Conservation (phyloP, 2,113 vertebrate species). For the Baryphthengus martii region DNA sequence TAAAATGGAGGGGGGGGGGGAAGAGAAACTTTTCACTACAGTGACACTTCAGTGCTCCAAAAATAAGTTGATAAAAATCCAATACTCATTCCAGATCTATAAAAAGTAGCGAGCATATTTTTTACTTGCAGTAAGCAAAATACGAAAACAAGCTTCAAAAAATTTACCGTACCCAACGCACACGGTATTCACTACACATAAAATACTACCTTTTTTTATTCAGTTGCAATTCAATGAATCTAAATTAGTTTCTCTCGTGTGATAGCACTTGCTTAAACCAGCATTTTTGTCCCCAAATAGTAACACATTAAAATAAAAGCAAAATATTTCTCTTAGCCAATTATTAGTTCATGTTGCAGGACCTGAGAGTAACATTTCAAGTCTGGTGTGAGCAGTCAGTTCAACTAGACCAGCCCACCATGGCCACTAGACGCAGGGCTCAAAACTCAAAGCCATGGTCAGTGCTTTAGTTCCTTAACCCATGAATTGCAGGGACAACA, state of each 20-base stretch:
- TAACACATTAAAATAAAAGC: not conserved
- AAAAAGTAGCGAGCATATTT: not conserved
- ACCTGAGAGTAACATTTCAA: not conserved
- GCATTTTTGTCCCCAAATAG: not conserved
- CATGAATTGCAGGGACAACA: not conserved
- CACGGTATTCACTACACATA: not conserved
- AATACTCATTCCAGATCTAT: not conserved
- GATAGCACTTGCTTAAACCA: not conserved
- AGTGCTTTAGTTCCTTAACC: not conserved
- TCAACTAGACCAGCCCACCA: not conserved
- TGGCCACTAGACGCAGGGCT: not conserved
- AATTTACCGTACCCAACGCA: not conserved
- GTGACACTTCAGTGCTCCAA: not conserved
- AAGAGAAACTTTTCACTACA: not conserved
- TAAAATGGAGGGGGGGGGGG: not conserved
- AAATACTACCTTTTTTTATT: not conserved
- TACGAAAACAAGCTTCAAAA: not conserved
- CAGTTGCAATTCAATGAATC: not conserved
- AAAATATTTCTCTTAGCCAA: not conserved
- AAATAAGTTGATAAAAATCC: not conserved
- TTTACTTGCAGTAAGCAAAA: not conserved
- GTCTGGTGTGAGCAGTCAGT: not conserved
- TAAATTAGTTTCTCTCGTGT: not conserved
- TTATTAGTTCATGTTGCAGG: not conserved
- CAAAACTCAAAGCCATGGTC: not conserved